Evolutionary conservation across 2,888 invertebrate genomes (phyloP), one percentile per base, ranked within the genome.

Genomic region (Polylopha cassiicola): DNA sequence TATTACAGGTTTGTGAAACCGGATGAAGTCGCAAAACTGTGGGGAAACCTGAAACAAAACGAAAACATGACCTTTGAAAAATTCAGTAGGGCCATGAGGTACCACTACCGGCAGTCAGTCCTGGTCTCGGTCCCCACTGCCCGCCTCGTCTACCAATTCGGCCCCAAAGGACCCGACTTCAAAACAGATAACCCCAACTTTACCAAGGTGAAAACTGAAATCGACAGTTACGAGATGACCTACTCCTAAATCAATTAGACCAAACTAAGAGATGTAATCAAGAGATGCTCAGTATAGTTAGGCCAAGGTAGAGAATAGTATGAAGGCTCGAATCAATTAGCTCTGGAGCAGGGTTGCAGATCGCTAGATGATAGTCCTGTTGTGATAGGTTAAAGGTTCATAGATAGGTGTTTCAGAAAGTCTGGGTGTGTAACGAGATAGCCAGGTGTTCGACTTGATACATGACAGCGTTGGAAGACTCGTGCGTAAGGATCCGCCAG

Each of bases 61-160:
- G 90, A 90, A 31, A 91, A 91, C 66, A 97, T 97, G 96, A 95
- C 93, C 23, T 97, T 95, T 65, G 96, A 96, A 72, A 97, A 97
- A 77, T 89, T 97, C 60, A 95, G 95, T 73, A 80, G 96, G 47
- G 96, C 96, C 8, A 94, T 97, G 92, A 89, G 94, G 69, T 94
- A 94, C 73, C 93, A 94, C 74, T 94, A 94, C 81, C 89, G 91
- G 62, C 91, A 91, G 58, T 79, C 89, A 51, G 92, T 93, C 11
- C 88, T 94, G 38, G 87, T 89, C 32, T 92, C 94, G 2, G 94
- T 94, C 5, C 88, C 91, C 39, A 92, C 92, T 6, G 89, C 91
- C 23, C 87, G 93, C 32, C 84, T 94, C 46, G 93, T 94, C 31
- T 94, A 94, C 80, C 91, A 92, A 69, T 94, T 94, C 74, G 94